Percentiles rank a stretch among this genome's conserved stretches.
Evolutionary conservation across 2,888 invertebrate genomes (phyloP).

Genomic region (Tetramorium bicarinatum): DNA sequence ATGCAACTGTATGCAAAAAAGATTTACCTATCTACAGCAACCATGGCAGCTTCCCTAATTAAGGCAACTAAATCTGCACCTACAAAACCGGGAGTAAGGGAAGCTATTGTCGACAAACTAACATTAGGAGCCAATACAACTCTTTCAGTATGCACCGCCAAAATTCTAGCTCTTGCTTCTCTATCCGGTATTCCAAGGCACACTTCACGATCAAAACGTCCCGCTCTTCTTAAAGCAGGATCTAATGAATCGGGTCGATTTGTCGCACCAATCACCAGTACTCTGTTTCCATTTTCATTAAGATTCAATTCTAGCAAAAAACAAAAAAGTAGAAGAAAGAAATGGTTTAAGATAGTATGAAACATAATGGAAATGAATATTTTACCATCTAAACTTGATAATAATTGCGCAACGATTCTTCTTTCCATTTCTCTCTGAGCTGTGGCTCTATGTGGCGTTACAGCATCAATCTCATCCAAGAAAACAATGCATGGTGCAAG

Average conservation of each 20-base stretch:
- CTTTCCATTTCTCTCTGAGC: slow-evolving; percentile 98
- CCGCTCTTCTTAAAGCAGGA: slow-evolving; percentile 96
- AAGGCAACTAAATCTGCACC: slow-evolving; percentile 97
- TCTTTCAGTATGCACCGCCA: slow-evolving; percentile 91
- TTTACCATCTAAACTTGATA: slow-evolving; percentile 94
- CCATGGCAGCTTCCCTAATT: slow-evolving; percentile 95
- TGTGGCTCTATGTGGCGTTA: slow-evolving; percentile 95
- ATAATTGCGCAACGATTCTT: slow-evolving; percentile 96
- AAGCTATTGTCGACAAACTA: slow-evolving; percentile 91
- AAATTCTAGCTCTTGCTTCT: slow-evolving; percentile 92
- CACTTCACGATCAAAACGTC: slow-evolving; percentile 97
- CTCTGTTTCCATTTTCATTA: slow-evolving; percentile 88
- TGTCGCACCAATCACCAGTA: slow-evolving; percentile 98
- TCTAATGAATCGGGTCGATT: slow-evolving; percentile 97
- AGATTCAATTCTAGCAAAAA: slow-evolving; percentile 77
- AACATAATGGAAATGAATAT: slow-evolving; percentile 13
- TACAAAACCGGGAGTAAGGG: slow-evolving; percentile 97
- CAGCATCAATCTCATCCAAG: slow-evolving; percentile 99
- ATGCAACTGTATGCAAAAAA: neutral
- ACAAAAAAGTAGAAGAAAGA: neutral
- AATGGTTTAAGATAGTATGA: neutral
- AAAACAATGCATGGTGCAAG: slow-evolving; percentile 95
- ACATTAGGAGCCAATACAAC: slow-evolving; percentile 91
- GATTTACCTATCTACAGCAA: slow-evolving; percentile 91
- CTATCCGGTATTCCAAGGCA: slow-evolving; percentile 97